phyloP scores from a whole-genome alignment of 2,113 vertebrate species.

The Ictalurus furcatus region DNA sequence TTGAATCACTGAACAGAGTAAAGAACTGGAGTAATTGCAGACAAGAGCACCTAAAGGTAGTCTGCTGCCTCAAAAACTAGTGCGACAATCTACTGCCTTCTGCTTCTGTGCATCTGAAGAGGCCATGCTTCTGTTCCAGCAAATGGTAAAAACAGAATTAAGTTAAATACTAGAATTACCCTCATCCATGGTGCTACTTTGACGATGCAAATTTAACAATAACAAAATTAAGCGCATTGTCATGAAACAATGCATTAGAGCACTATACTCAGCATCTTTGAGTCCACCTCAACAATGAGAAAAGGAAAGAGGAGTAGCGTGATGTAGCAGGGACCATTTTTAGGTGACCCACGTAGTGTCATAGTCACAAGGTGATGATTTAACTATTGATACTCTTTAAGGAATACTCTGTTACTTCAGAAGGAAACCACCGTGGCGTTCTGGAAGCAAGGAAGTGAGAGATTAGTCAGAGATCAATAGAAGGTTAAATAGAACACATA shows the following conservation, averaged over 20 bases:
- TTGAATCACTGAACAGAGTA: neutral
- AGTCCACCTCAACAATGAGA: neutral
- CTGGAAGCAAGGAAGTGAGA: neutral
- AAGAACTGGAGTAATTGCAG: neutral
- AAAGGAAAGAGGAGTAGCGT: neutral
- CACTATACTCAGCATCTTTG: no score
- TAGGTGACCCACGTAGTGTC: neutral
- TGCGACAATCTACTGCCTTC: neutral
- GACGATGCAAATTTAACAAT: neutral
- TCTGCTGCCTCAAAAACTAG: neutral
- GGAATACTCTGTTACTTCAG: neutral
- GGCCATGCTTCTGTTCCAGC: neutral
- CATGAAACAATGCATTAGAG: neutral
- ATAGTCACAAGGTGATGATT: neutral
- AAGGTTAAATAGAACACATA: neutral
- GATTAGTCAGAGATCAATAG: neutral
- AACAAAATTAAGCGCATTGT: neutral
- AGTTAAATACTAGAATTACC: slow-evolving; percentile 3
- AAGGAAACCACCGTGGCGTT: neutral
- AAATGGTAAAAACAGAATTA: neutral
- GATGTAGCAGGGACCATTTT: neutral
- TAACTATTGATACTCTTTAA: neutral
- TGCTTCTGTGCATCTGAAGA: neutral
- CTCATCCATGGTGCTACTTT: neutral
- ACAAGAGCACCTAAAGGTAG: neutral